Percentiles rank a stretch among this genome's conserved stretches.
Evolutionary conservation across 1,140 invertebrate species (phyloP).

Genomic region (Camponotus floridanus): DNA sequence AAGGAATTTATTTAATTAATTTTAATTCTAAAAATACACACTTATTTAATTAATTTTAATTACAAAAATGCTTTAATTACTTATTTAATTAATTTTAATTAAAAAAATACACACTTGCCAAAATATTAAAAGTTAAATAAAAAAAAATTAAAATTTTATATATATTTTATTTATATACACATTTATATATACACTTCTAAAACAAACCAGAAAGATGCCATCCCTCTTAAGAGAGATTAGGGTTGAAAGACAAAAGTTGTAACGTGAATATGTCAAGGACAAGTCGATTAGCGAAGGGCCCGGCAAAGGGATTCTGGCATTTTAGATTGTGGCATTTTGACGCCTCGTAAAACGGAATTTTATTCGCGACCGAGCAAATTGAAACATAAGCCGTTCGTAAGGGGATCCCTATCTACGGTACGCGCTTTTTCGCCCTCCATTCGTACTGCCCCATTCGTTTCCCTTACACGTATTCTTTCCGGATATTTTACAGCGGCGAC

Average conservation of each 20-base stretch:
- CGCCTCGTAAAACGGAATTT: conserved; percentile 77
- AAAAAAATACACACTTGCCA: background rate
- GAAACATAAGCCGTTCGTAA: conserved; percentile 79
- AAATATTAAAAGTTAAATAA: background rate
- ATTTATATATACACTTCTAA: too few species aligned
- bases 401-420: conserved; percentile 65
- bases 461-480: conserved; percentile 59
- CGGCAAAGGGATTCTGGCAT: background rate
- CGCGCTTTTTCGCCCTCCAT: conserved; percentile 8
- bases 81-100: background rate
- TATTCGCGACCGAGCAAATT: conserved; percentile 77
- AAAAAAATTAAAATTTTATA: too few species aligned
- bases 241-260: background rate
- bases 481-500: conserved; percentile 70
- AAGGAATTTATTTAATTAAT: background rate
- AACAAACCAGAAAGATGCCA: background rate
- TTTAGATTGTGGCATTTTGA: conserved; percentile 68
- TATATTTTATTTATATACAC: too few species aligned
- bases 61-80: too few species aligned
- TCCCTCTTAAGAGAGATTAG: background rate
- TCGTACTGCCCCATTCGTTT: conserved; percentile 57
- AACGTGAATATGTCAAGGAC: conserved; percentile 7
- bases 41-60: background rate
- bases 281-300: conserved; percentile 62
- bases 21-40: background rate